Conservation (phyloP, 1,140 invertebrate genomes). For the Aphaenogaster ashmeadi region DNA sequence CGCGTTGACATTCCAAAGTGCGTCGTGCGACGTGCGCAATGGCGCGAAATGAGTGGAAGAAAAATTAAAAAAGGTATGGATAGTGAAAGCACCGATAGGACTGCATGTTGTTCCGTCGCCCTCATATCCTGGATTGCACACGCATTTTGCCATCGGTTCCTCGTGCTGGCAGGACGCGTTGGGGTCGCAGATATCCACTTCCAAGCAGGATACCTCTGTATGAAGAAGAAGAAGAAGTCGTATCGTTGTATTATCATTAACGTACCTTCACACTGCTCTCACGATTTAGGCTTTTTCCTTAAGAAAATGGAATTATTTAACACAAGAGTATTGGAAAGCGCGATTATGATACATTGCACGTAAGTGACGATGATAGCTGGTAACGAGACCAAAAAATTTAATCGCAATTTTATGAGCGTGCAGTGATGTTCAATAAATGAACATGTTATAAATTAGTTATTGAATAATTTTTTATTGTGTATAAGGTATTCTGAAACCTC, state of each 20-base stretch:
- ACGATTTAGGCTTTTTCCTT: conserved; percentile 13
- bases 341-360: conserved; percentile 56
- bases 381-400: conserved; percentile 27
- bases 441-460: background rate
- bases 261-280: conserved; percentile 27
- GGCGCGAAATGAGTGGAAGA: conserved; percentile 13
- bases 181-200: conserved; percentile 91
- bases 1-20: conserved; percentile 36
- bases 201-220: conserved; percentile 90
- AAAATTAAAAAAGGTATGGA: conserved; percentile 58
- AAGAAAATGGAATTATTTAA: background rate
- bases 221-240: conserved; percentile 76
- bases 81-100: conserved; percentile 86
- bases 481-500: background rate
- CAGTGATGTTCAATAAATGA: background rate
- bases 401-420: background rate
- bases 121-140: conserved; percentile 93
- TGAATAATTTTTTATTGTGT: background rate
- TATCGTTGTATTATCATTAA: background rate
- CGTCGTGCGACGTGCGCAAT: conserved; percentile 26
- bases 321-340: background rate
- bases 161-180: conserved; percentile 92
- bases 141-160: conserved; percentile 90
- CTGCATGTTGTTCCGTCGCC: conserved; percentile 93
- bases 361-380: conserved; percentile 2